Conservation (phyloP, 2,888 invertebrate genomes). For the Volucella zonaria region DNA sequence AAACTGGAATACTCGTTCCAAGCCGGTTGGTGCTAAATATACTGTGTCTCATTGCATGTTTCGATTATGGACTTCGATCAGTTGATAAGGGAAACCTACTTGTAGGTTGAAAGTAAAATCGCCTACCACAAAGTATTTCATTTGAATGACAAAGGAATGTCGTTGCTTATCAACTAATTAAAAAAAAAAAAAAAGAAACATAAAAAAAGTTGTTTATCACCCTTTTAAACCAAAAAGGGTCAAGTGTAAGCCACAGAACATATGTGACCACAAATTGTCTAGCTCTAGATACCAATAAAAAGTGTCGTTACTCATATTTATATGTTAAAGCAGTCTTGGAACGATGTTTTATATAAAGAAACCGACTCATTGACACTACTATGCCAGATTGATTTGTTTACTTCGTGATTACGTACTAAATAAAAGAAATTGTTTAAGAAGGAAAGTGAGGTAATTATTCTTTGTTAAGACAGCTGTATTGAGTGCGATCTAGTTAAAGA, state of each 20-base stretch:
- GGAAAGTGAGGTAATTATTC: too few species aligned
- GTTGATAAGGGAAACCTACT: conserved; percentile 11
- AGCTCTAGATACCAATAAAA: background rate
- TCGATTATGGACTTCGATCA: conserved; percentile 35
- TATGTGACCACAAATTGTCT: conserved; percentile 8
- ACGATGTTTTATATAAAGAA: too few species aligned
- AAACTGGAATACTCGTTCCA: background rate
- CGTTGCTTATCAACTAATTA: conserved; percentile 17
- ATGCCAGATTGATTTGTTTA: too few species aligned
- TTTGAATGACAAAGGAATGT: conserved; percentile 35
- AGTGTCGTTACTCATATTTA: background rate
- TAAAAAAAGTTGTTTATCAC: background rate
- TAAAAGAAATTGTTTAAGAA: too few species aligned
- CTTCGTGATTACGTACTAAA: too few species aligned
- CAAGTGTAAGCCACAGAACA: background rate
- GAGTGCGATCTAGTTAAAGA: too few species aligned
- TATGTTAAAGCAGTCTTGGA: background rate
- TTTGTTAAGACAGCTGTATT: too few species aligned
- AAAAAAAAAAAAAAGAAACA: conserved; percentile 11
- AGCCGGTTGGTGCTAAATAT: background rate
- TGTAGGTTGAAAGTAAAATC: conserved; percentile 3
- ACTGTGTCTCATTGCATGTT: conserved; percentile 23
- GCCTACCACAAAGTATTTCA: background rate
- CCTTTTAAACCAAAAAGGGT: conserved; percentile 15
- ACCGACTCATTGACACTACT: too few species aligned